These are phyloP conservation scores for Microctenopoma lineatum DNA, from an alignment of 2,797 vertebrate species.

Conservation along the genomic window DNA sequence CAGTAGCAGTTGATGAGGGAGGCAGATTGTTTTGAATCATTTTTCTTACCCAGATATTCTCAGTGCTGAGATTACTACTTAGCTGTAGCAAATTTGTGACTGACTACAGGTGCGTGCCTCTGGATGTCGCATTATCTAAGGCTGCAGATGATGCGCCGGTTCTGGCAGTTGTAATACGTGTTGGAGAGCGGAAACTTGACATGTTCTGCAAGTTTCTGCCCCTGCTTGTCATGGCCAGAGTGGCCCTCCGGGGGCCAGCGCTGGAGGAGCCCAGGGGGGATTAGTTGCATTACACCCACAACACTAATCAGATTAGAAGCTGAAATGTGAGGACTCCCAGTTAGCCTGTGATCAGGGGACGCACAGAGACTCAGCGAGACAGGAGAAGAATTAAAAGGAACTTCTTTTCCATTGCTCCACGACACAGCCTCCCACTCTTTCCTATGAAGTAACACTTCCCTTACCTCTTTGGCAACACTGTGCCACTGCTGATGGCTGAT, in stretches of 20 bases:
- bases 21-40: constrained; percentile 29
- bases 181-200: constrained; percentile 9
- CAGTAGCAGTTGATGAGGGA: constrained; percentile 25
- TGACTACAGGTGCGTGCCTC: constrained; percentile 4
- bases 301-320: constrained; percentile 76
- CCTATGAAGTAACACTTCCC: constrained; percentile 14
- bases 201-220: constrained; percentile 14
- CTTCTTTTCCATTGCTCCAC: constrained; percentile 1
- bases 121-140: constrained; percentile 19
- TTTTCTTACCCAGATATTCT: constrained; percentile 34
- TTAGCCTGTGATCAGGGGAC: constrained; percentile 54
- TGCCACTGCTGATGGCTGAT: constrained; percentile 96
- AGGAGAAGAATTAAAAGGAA: constrained; percentile 32
- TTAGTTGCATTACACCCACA: constrained; percentile 64
- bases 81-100: constrained; percentile 34
- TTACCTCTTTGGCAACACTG: constrained; percentile 92
- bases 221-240: constrained; percentile 32
- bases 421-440: constrained; percentile 25
- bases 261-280: constrained; percentile 50
- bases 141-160: constrained; percentile 14
- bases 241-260: constrained; percentile 31
- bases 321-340: constrained; percentile 69
- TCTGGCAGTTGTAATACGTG: neutral
- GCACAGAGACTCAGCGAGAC: constrained; percentile 41
- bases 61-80: constrained; percentile 22